A percentile compares a stretch with the other conserved stretches of the same genome.
These are phyloP conservation scores for Callopanchax toddi DNA, from an alignment of 2,113 vertebrate species.

Conservation along the genomic window DNA sequence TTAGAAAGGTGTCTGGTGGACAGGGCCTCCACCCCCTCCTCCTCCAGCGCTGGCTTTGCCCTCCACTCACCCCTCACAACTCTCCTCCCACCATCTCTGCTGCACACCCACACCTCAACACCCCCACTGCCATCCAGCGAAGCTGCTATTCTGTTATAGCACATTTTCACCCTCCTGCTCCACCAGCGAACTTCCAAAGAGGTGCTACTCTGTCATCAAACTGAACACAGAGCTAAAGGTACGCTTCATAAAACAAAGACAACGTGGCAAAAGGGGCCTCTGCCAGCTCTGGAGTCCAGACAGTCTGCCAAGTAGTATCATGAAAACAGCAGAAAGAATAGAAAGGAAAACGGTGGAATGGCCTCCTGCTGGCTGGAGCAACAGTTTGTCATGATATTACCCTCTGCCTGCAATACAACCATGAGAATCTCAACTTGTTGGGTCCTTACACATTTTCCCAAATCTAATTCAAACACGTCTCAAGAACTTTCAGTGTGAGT, in stretches of 20 bases:
- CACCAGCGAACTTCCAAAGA: constrained; percentile 7
- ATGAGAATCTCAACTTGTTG: constrained; percentile 46
- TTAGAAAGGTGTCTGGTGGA: constrained; percentile 83
- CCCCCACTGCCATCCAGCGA: constrained; percentile 22
- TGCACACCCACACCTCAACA: not conserved
- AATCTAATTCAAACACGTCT: rapidly evolving
- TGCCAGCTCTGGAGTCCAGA: not conserved
- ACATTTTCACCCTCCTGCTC: constrained; percentile 14
- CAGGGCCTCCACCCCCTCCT: constrained; percentile 36
- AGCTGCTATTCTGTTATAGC: constrained; percentile 25
- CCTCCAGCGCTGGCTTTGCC: not conserved
- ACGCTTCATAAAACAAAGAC: not conserved
- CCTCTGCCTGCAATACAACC: constrained; percentile 1
- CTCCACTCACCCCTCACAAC: too few relatives aligned
- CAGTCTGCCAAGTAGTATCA: constrained; percentile 5
- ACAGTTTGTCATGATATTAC: not conserved
- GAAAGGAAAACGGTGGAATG: not conserved
- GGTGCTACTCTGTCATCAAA: not conserved
- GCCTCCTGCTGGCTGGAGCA: not conserved
- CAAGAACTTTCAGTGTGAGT: too few relatives aligned
- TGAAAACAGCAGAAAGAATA: not conserved
- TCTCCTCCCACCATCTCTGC: constrained; percentile 12
- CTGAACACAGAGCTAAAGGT: not conserved
- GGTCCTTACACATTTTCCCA: constrained; percentile 26
- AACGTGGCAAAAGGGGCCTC: not conserved